These are phyloP conservation scores for Epinephelus malabaricus DNA, from an alignment of 2,797 vertebrate genomes.

Conservation along the genomic window DNA sequence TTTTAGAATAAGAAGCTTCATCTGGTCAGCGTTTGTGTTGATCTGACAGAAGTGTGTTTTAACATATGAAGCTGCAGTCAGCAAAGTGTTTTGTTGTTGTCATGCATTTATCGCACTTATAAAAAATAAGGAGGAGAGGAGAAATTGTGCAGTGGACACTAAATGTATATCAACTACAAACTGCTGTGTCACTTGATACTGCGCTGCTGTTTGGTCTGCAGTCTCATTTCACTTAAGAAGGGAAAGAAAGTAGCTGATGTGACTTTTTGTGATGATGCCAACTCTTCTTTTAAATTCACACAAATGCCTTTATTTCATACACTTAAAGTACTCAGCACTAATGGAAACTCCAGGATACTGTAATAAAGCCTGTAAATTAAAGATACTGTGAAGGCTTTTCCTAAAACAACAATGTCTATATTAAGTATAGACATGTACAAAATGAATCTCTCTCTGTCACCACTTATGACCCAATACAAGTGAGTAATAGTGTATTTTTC, in stretches of 20 bases:
- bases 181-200: slow-evolving; percentile 16
- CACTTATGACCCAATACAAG: too few species aligned
- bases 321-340: not conserved
- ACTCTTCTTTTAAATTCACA: slow-evolving; percentile 1
- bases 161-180: not conserved
- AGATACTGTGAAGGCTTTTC: too few species aligned
- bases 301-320: not conserved
- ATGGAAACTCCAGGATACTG: not conserved
- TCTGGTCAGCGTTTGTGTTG: not conserved
- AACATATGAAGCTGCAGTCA: not conserved
- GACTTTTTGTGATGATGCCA: slow-evolving; percentile 1
- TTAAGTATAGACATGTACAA: too few species aligned
- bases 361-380: not conserved
- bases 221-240: not conserved
- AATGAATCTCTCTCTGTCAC: too few species aligned
- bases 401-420: too few species aligned
- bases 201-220: not conserved
- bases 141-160: not conserved
- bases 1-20: not conserved
- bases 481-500: too few species aligned
- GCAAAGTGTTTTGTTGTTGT: too few species aligned
- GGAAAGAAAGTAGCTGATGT: slow-evolving; percentile 4
- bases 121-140: not conserved
- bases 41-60: not conserved
- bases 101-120: too few species aligned